Evolutionary conservation across 1,140 invertebrate genomes (phyloP), one percentile per base, ranked within the genome.

Genomic region (Eueides isabella): DNA sequence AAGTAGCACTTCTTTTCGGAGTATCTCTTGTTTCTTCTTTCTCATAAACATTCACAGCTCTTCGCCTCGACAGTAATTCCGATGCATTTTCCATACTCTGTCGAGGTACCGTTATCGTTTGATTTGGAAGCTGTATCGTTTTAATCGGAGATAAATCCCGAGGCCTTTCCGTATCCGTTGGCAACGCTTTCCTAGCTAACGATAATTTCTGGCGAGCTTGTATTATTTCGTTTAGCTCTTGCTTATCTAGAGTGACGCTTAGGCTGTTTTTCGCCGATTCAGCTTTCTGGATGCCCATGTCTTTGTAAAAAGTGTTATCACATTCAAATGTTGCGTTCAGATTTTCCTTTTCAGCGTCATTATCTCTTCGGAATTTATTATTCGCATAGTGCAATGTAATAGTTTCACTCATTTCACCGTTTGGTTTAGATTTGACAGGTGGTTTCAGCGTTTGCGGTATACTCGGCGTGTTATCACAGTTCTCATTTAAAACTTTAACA

Each of bases 211-310:
- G 89, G 23, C 91, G 75, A 14, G 91, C 91, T 62, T 92, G 90
- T 72, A 92, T 92, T 16, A 93, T 93, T 72, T 93, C 91, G 61
- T 92, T 93, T n/a, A 93, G 63, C 66, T 93, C 91, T 62, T 91
- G 86, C 76, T 94, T 94, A 29, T 90, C 90, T 9, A 92, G 71
- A 1, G 91, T 93, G 0, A 92, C 87, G 71, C 92, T 93, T 14
- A 93, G 63, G 74, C 90, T 94, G 44, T 89, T 88, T 55, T 84
- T 87, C 0, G 83, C 90, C 0, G 85, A 55, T 28, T 92, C 88
- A 0, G 78, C 72, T 5, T 81, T 86, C 23, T 76, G 82, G 35
- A 90, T 71, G 12, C 82, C 88, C 85, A 89, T 91, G 55, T 92
- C 91, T 79, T 87, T 89, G 75, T 85, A 92, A 75, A 93, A 93